These are phyloP conservation scores for Sesia apiformis DNA, from an alignment of 2,888 invertebrate species.

Conservation along the genomic window DNA sequence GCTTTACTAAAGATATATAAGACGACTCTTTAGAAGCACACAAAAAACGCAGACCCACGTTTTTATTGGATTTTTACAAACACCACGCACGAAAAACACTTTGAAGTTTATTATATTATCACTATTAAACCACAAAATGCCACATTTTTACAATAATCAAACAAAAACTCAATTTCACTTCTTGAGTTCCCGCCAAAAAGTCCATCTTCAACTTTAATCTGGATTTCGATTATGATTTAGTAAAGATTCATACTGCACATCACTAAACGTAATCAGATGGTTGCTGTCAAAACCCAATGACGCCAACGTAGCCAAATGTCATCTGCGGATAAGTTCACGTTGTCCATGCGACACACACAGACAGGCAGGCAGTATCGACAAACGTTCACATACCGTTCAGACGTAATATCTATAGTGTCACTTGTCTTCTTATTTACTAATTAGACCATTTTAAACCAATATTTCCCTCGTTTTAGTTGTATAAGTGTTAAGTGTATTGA, in stretches of 20 bases:
- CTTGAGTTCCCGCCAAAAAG: too few relatives aligned
- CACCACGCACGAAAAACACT: too few relatives aligned
- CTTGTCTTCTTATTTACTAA: constrained; percentile 64
- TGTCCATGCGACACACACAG: constrained; percentile 53
- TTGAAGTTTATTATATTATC: too few relatives aligned
- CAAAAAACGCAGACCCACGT: too few relatives aligned
- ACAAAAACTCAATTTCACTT: too few relatives aligned
- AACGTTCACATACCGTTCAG: constrained; percentile 71
- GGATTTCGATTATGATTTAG: too few relatives aligned
- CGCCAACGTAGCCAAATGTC: constrained; percentile 40
- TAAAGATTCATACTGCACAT: constrained; percentile 8
- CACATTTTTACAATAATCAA: too few relatives aligned
- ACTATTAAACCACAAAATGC: too few relatives aligned
- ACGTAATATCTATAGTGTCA: constrained; percentile 66
- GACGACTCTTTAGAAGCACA: too few relatives aligned
- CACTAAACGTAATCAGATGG: constrained; percentile 62
- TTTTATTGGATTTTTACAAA: too few relatives aligned
- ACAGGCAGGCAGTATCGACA: constrained; percentile 66
- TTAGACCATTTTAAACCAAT: constrained; percentile 53
- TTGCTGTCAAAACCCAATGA: constrained; percentile 50
- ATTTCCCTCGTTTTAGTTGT: constrained; percentile 55
- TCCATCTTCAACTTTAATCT: too few relatives aligned
- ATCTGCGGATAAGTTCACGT: constrained; percentile 47
- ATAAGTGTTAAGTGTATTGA: constrained; percentile 66
- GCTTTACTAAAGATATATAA: too few relatives aligned